Evolutionary conservation across 2,888 invertebrate genomes (phyloP), one percentile per base, ranked within the genome.

Genomic region (Alcis repandata): DNA sequence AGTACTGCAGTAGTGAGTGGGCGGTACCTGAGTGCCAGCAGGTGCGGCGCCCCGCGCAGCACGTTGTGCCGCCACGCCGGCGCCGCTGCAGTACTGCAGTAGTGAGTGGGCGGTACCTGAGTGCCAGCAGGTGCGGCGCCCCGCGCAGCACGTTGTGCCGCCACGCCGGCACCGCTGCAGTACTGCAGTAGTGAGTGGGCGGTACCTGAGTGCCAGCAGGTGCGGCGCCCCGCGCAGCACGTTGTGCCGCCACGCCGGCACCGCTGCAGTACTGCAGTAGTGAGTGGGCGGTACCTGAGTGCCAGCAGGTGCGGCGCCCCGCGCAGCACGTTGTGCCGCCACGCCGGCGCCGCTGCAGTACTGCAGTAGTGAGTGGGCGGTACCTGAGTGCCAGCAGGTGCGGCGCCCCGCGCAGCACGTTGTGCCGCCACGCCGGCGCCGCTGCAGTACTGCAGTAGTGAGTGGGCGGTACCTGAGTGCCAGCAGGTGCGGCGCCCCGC

Each of bases 91-190:
- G n/a, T n/a, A n/a, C n/a, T n/a, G n/a, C 6, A 27, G 27, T 6
- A 27, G 27, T 27, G 27, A 27, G 27, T 6, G 3, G 2, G 27
- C 6, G n/a, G 2, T 66, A 89, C 97, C 97, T 95, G 65, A 99
- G 94, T 0, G 99, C 99, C 46, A 99, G 93, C 15, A 99, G 94
- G 80, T 99, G 99, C 6, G 98, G 98, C 0, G 98, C 98, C 20
- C 99, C 99, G 9, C 98, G 95, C 41, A 99, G 94, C 49, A 99
- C 98, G 62, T 98, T 99, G 88, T 97, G 97, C 64, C 99, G 94
- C 99, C 99, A 99, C 3, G 97, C 96, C 0, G 99, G 99, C 93
- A 99, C 99, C 0, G 99, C 99, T n/a, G n/a, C n/a, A n/a, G n/a
- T n/a, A n/a, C n/a, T n/a, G n/a, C 6, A 27, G 27, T 6, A 27